A percentile compares a stretch with the other conserved stretches of the same genome.
These are phyloP conservation scores for Oedothorax gibbosus DNA, from an alignment of 1,140 invertebrate genomes.

Conservation along the genomic window DNA sequence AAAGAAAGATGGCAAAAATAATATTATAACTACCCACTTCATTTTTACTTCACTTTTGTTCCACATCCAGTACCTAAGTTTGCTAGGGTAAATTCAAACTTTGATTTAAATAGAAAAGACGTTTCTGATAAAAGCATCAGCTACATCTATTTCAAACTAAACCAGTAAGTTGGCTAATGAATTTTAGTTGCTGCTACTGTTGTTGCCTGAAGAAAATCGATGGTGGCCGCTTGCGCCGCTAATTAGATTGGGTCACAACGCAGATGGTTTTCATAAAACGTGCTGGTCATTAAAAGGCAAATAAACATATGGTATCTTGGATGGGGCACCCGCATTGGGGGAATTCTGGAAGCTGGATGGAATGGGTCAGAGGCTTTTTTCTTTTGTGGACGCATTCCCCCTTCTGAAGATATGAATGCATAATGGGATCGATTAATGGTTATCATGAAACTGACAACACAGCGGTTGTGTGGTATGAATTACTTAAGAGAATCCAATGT, in stretches of 20 bases:
- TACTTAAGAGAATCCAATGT: too few species aligned
- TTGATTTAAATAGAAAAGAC: too few species aligned
- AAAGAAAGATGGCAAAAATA: too few species aligned
- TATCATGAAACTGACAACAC: constrained; percentile 41
- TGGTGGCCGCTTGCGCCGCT: constrained; percentile 50
- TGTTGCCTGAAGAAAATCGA: constrained; percentile 59
- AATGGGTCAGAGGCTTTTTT: constrained; percentile 9
- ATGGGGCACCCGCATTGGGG: constrained; percentile 34
- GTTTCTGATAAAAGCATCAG: too few species aligned
- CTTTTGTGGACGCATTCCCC: neutral
- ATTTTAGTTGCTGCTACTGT: constrained; percentile 56
- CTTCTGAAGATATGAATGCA: neutral
- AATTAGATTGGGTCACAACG: constrained; percentile 58
- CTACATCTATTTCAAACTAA: too few species aligned
- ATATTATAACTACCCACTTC: too few species aligned
- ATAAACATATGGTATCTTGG: constrained; percentile 59
- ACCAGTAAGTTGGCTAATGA: constrained; percentile 48
- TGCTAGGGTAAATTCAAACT: too few species aligned
- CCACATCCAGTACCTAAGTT: too few species aligned
- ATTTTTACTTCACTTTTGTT: too few species aligned
- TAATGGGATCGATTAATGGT: constrained; percentile 40
- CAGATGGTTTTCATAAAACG: constrained; percentile 61
- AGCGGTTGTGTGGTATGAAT: too few species aligned
- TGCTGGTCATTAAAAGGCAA: constrained; percentile 59
- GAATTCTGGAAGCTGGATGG: constrained; percentile 3